phyloP scores from a whole-genome alignment of 2,888 invertebrate species.

The Meganola albula region DNA sequence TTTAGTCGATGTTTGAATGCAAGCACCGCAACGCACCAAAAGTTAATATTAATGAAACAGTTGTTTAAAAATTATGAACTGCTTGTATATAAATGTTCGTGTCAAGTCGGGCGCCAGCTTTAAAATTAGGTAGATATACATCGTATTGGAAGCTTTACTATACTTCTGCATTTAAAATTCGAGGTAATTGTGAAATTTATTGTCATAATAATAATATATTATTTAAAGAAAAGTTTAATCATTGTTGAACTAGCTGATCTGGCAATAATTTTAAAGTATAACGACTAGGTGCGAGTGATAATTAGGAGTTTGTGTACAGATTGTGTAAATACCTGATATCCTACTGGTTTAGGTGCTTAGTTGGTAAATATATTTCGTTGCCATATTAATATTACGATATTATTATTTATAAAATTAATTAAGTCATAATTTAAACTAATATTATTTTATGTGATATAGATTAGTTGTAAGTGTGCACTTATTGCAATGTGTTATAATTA shows the following conservation, averaged over 20 bases:
- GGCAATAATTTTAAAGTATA: slow-evolving; percentile 65
- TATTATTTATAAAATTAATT: slow-evolving; percentile 70
- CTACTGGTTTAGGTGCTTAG: slow-evolving; percentile 72
- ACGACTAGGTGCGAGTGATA: slow-evolving; percentile 45
- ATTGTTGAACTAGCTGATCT: slow-evolving; percentile 63
- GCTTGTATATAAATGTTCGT: too few species aligned
- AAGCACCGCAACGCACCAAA: too few species aligned
- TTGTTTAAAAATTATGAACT: too few species aligned
- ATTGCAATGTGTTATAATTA: slow-evolving; percentile 25
- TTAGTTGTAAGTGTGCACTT: slow-evolving; percentile 43
- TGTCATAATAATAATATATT: slow-evolving; percentile 40
- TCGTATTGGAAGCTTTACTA: slow-evolving; percentile 45
- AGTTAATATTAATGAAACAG: too few species aligned
- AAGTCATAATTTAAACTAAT: slow-evolving; percentile 68
- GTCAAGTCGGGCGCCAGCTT: too few species aligned
- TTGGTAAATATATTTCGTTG: slow-evolving; percentile 74
- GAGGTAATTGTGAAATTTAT: slow-evolving; percentile 40
- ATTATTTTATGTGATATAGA: slow-evolving; percentile 70
- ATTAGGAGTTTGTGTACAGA: slow-evolving; percentile 60
- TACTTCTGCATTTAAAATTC: slow-evolving; percentile 55
- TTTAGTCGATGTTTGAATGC: too few species aligned
- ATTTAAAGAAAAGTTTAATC: slow-evolving; percentile 41
- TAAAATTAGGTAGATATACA: slow-evolving; percentile 42
- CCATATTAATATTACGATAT: slow-evolving; percentile 76
- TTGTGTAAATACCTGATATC: slow-evolving; percentile 66